Conservation (phyloP, 2,797 vertebrate species). For the Saguinus oedipus region DNA sequence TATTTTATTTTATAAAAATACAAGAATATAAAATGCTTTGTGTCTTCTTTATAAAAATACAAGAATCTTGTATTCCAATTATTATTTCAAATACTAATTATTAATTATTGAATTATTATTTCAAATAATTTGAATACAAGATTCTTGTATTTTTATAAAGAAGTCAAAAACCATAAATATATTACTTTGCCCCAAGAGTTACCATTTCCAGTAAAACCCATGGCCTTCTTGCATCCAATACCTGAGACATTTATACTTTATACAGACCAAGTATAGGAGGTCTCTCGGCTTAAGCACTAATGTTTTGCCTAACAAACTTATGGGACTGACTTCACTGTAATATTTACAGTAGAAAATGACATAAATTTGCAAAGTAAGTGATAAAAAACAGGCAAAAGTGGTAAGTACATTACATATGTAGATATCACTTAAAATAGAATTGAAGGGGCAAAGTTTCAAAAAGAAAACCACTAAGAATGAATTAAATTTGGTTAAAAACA, state of each 20-base stretch:
- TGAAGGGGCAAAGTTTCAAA: slow-evolving; percentile 4
- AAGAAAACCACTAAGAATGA: slow-evolving; percentile 43
- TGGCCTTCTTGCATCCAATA: neutral
- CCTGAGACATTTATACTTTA: neutral
- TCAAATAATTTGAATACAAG: no score
- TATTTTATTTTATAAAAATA: no score
- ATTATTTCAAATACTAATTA: no score
- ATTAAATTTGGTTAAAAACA: slow-evolving; percentile 49
- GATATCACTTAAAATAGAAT: neutral
- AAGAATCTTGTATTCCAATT: no score
- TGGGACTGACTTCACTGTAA: neutral
- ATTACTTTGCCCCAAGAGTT: neutral
- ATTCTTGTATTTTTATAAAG: no score
- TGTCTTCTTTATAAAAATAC: no score
- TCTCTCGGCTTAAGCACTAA: neutral
- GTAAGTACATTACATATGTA: neutral
- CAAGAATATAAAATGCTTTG: no score
- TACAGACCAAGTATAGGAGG: neutral
- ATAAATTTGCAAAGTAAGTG: slow-evolving; percentile 13
- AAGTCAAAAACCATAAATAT: neutral
- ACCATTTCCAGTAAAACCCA: no score
- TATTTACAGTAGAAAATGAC: neutral
- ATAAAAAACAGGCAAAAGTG: neutral
- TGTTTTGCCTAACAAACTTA: neutral
- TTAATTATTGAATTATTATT: no score